Evolutionary conservation across 1,140 invertebrate genomes (phyloP), one percentile per base, ranked within the genome.

Genomic region (Achatina immaculata): DNA sequence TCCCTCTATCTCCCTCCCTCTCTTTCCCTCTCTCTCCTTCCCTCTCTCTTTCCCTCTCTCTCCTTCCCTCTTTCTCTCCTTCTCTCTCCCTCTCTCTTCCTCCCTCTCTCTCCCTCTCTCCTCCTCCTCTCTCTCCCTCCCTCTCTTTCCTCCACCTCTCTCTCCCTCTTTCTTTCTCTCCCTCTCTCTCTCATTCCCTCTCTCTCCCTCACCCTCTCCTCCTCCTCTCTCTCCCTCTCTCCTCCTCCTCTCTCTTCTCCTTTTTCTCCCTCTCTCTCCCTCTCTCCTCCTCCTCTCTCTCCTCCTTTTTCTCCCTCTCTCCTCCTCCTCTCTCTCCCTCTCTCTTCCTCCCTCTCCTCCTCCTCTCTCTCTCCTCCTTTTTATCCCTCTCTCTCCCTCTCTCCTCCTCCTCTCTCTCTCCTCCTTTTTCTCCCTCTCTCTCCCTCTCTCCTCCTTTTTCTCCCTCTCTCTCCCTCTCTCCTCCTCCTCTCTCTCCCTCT

Each of bases 321-420:
- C 58, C 34, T 11, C 31, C 51, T 9, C 58, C 75, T 79, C 78
- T 71, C 45, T 45, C 45, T 68, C 65, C 36, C 62, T 72, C 45
- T 55, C 48, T 72, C 38, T 31, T 51, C 31, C 55, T 71, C n/a
- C 81, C 62, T 45, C 31, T 48, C 40, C 72, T 72, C 58, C 72
- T 65, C 45, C 45, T 43, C 65, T 62, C 65, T 58, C 55, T 79
- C 81, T 45, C n/a, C n/a, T n/a, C n/a, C n/a, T n/a, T n/a, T n/a
- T n/a, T n/a, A n/a, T n/a, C n/a, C n/a, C n/a, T n/a, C n/a, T n/a
- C n/a, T n/a, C n/a, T n/a, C n/a, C n/a, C 45, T 65, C 43, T 68
- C 73, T 43, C 65, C 69, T 65, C 80, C 68, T 45, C 28, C 48
- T 28, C 43, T 62, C 42, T 68, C 45, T 71, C 38, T 73, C 19